Percentiles rank a stretch among this genome's conserved stretches.
phyloP scores from a whole-genome alignment of 2,888 invertebrate species.

The Resseliella maxima region DNA sequence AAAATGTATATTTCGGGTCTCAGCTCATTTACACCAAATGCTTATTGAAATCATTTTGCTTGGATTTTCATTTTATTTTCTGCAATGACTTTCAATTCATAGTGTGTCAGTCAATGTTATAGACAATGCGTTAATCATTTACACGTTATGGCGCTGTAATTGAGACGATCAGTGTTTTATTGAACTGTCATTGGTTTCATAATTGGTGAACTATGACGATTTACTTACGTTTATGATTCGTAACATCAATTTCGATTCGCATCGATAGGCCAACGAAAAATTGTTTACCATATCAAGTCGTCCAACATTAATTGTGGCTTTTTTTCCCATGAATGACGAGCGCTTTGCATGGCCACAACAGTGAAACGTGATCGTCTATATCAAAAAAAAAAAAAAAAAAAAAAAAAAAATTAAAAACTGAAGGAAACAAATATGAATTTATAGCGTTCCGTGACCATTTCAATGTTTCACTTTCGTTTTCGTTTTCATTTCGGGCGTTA shows the following conservation, averaged over 20 bases:
- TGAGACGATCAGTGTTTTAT: neutral
- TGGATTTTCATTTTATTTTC: neutral
- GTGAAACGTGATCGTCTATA: neutral
- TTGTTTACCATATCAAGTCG: neutral
- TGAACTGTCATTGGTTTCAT: constrained; percentile 10
- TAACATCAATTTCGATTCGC: constrained; percentile 40
- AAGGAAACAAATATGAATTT: constrained; percentile 49
- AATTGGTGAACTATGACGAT: constrained; percentile 48
- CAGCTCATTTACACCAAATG: neutral
- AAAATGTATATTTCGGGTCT: neutral
- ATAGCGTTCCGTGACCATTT: constrained; percentile 15
- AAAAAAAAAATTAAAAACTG: too few relatives aligned
- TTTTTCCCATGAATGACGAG: constrained; percentile 32
- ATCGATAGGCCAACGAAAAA: neutral
- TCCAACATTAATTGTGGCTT: neutral
- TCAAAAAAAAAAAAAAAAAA: neutral
- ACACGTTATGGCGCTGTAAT: neutral
- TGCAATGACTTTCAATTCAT: neutral
- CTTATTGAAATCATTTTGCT: neutral
- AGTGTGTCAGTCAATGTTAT: neutral
- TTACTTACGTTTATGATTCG: neutral
- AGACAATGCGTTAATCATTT: neutral
- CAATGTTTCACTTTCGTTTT: constrained; percentile 48
- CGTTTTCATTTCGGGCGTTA: neutral
- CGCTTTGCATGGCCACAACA: constrained; percentile 30